Percentiles rank a stretch among this genome's conserved stretches.
These are phyloP conservation scores for Salarias fasciatus DNA, from an alignment of 2,797 vertebrate genomes.

Conservation along the genomic window DNA sequence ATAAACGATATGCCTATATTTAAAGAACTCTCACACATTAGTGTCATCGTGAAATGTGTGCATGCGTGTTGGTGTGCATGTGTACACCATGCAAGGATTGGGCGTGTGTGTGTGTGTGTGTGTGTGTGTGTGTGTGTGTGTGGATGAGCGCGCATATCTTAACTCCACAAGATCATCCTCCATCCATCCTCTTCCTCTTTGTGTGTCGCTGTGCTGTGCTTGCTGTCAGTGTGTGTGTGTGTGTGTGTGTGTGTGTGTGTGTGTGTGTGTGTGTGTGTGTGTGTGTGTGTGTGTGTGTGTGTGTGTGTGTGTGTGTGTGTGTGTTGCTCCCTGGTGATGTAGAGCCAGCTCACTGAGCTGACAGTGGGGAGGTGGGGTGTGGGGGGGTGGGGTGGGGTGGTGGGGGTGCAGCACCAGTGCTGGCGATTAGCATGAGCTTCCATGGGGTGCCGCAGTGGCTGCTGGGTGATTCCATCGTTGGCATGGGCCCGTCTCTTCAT, in stretches of 20 bases:
- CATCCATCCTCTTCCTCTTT: conserved; percentile 62
- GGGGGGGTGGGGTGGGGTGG: no score
- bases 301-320: conserved; percentile 31
- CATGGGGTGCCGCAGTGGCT: conserved; percentile 76
- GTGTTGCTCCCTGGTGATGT: conserved; percentile 70
- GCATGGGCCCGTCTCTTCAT: conserved; percentile 77
- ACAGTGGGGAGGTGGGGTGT: conserved; percentile 68
- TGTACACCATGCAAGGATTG: background rate
- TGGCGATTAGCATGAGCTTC: conserved; percentile 81
- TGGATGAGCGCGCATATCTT: conserved; percentile 40
- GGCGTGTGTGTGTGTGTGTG: conserved; percentile 15
- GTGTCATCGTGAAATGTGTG: conserved; percentile 74
- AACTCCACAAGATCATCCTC: conserved; percentile 69
- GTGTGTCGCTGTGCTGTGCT: conserved; percentile 42
- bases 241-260: conserved; percentile 3
- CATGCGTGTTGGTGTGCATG: conserved; percentile 62
- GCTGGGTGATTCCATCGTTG: conserved; percentile 75
- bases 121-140: background rate
- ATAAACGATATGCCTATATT: conserved; percentile 97
- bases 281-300: conserved; percentile 30
- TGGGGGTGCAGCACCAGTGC: conserved; percentile 61
- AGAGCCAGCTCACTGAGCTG: conserved; percentile 77
- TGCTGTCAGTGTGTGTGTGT: conserved; percentile 5
- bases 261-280: background rate
- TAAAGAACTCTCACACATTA: conserved; percentile 91